Conservation (phyloP, 2,797 vertebrate species). For the Aulostomus chinensis region DNA sequence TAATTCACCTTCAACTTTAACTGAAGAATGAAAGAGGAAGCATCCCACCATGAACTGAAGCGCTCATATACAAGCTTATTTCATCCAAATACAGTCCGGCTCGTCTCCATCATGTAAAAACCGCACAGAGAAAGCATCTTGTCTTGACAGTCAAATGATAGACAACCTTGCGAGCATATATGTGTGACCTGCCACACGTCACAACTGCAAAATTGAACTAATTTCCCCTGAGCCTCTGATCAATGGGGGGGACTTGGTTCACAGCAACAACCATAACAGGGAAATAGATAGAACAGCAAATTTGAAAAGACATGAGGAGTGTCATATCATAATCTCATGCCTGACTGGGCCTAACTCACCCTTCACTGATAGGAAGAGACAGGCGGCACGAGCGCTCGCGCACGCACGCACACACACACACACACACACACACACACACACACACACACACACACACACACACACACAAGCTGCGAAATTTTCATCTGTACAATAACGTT, state of each 20-base stretch:
- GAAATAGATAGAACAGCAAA: constrained; percentile 51
- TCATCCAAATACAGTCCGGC: too few relatives aligned
- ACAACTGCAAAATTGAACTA: constrained; percentile 23
- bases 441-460: too few relatives aligned
- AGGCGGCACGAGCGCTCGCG: constrained; percentile 10
- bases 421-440: constrained; percentile 1
- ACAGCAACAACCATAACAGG: constrained; percentile 48
- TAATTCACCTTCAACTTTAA: too few relatives aligned
- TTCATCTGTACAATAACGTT: too few relatives aligned
- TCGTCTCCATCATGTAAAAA: too few relatives aligned
- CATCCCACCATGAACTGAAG: too few relatives aligned
- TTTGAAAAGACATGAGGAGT: constrained; percentile 40
- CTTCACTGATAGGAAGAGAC: constrained; percentile 57
- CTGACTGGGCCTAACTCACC: constrained; percentile 57
- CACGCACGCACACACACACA: constrained; percentile 3
- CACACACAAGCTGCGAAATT: too few relatives aligned
- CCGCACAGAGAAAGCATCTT: constrained; percentile 1
- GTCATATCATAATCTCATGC: constrained; percentile 52
- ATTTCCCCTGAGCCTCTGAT: constrained; percentile 44
- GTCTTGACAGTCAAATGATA: constrained; percentile 14
- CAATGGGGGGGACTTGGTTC: constrained; percentile 54
- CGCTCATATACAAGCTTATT: too few relatives aligned
- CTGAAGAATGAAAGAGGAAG: too few relatives aligned
- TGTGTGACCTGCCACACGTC: constrained; percentile 5
- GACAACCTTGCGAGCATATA: constrained; percentile 35